Conservation (phyloP, 2,888 invertebrate species). For the Sesamia inferens region DNA sequence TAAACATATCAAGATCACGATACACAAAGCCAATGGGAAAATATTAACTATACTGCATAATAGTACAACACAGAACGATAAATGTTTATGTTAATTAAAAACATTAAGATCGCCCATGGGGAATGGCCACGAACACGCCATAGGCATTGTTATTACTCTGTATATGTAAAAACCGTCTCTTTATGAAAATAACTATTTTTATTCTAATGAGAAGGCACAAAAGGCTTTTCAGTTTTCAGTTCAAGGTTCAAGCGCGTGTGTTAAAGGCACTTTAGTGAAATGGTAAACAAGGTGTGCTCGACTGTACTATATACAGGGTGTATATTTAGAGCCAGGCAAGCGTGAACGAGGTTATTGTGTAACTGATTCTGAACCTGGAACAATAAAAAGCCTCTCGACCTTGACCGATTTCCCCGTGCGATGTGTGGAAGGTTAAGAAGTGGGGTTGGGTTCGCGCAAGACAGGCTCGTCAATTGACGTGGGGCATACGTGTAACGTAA, state of each 20-base stretch:
- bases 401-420: conserved; percentile 48
- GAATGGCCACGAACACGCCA: conserved; percentile 69
- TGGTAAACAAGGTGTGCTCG: conserved; percentile 47
- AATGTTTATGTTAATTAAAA: conserved; percentile 76
- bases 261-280: conserved; percentile 47
- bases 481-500: conserved; percentile 2
- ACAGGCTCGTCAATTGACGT: conserved; percentile 14
- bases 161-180: conserved; percentile 49
- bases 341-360: conserved; percentile 57
- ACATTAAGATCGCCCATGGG: conserved; percentile 72
- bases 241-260: conserved; percentile 58
- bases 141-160: conserved; percentile 46
- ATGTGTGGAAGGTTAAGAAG: conserved; percentile 42
- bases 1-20: conserved; percentile 52
- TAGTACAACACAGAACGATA: conserved; percentile 64
- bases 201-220: conserved; percentile 59
- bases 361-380: conserved; percentile 56
- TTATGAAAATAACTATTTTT: conserved; percentile 57
- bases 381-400: conserved; percentile 55
- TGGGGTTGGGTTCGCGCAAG: conserved; percentile 7
- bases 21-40: conserved; percentile 53
- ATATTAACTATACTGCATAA: conserved; percentile 55
- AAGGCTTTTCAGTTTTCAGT: conserved; percentile 56
- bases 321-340: conserved; percentile 54
- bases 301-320: conserved; percentile 45